phyloP scores from a whole-genome alignment of 2,888 invertebrate species.

The Empis livida region DNA sequence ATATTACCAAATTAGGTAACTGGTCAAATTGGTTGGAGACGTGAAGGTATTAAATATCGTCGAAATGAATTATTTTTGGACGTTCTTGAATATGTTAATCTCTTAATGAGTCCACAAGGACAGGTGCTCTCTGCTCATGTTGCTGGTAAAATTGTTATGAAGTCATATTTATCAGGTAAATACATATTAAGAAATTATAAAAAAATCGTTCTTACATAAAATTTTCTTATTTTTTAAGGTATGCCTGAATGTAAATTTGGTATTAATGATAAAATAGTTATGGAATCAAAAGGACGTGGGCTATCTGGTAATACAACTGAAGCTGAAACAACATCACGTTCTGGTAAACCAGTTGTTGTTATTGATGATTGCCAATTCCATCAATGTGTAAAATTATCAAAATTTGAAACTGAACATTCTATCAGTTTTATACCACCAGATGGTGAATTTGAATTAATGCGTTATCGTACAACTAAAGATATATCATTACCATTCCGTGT shows the following conservation, averaged over 20 bases:
- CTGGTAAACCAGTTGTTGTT: conserved; percentile 97
- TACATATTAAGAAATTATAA: no score
- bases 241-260: conserved; percentile 99
- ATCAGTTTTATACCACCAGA: conserved; percentile 99
- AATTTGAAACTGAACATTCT: conserved; percentile 99
- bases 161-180: conserved; percentile 79
- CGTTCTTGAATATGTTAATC: conserved; percentile 96
- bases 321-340: conserved; percentile 68
- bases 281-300: conserved; percentile 85
- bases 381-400: conserved; percentile 98
- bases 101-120: conserved; percentile 98
- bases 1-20: conserved; percentile 48
- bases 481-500: conserved; percentile 99
- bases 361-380: conserved; percentile 99
- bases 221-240: conserved; percentile 38
- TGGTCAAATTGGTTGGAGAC: conserved; percentile 97
- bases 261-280: conserved; percentile 98
- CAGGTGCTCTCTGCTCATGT: conserved; percentile 98
- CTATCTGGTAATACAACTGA: conserved; percentile 51
- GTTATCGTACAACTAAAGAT: conserved; percentile 99
- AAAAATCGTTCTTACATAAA: no score
- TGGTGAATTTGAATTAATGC: conserved; percentile 99
- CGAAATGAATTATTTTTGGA: conserved; percentile 97
- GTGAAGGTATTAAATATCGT: conserved; percentile 98
- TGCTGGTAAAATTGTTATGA: conserved; percentile 99